Evolutionary conservation across 2,888 invertebrate species (phyloP), one percentile per base, ranked within the genome.

Genomic region (Osmoderma eremita): DNA sequence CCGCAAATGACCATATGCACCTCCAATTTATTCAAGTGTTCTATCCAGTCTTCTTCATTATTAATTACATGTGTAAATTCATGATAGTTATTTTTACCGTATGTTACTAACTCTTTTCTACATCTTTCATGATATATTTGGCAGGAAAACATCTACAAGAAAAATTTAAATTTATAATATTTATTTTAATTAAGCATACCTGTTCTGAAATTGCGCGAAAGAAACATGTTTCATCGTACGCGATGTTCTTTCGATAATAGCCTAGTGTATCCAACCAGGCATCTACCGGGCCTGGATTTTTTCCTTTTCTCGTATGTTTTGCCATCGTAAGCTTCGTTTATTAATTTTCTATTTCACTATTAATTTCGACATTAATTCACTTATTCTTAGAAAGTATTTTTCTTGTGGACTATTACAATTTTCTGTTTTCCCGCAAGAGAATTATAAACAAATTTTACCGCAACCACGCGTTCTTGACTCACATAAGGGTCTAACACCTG

Each of bases 191-290:
- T 41, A 49, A 20, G 2, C 3, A 2, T 76, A 91, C 87, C 83
- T 95, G 94, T 82, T 97, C 96, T 39, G 95, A 91, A 61, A 95
- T 89, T 10, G 92, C 93, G 75, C 96, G 88, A 83, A 96, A 97
- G 53, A 97, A 84, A 78, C 94, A 95, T 68, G 93, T 93, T 61
- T 93, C 91, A 84, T 97, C 96, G 77, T 91, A 89, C 63, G 95
- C 94, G 15, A 92, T 91, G 77, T 93, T 92, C 85, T 97, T 97
- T 74, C 95, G 87, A 80, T 92, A 94, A 77, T 90, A 90, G 42
- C 92, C 92, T 79, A 91, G 86, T 72, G 88, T 87, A 75, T 92
- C 92, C 74, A 95, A 83, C 89, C 91, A 94, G 75, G 90, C 88
- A 80, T 95, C 94, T 61, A 88, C 81, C 1, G 82, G 75, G 20